Evolutionary conservation across 1,140 invertebrate genomes (phyloP), one percentile per base, ranked within the genome.

Genomic region (Drosophila oshimai): DNA sequence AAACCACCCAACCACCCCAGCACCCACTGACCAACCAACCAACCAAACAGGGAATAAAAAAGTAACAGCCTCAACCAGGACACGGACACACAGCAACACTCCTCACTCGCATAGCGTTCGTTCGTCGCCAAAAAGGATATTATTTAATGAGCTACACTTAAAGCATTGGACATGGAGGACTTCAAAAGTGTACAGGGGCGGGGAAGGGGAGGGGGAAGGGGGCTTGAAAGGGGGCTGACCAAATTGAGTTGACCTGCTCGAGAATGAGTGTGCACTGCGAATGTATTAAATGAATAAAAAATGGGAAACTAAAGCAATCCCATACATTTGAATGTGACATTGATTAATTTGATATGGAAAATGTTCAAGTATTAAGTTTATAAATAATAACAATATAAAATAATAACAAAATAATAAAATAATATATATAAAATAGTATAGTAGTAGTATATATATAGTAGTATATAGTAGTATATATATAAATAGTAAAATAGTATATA

Each of bases 81-180:
- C 67, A 64, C 62, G 44, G 34, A 26, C 36, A 47, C 49, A 41
- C 37, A 37, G 36, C 12, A 26, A 47, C 44, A 37, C 37, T 22
- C 26, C 37, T 15, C 29, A 34, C 20, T 22, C 4, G 17, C 10
- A 46, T 45, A 26, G n/a, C 54, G 39, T 13, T 26, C 49, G 51
- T 31, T 71, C 53, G 73, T 73, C 75, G 71, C 62, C 62, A 70
- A 87, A 84, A 76, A 77, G 81, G 81, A 87, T 87, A 87, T 87
- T 87, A 87, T 87, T 87, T 87, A 87, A 87, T 87, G 81, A 87
- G 81, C 81, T 87, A 87, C 84, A 87, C 81, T 87, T 76, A 73
- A 81, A 69, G 73, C 72, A 67, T 74, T 74, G 74, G 69, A 47
- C 73, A 67, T 50, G 60, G 17, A 33, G 22, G 36, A 39, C 54